A percentile compares a stretch with the other conserved stretches of the same genome.
Conservation (phyloP, 2,888 invertebrate genomes). For the Hypena proboscidalis region DNA sequence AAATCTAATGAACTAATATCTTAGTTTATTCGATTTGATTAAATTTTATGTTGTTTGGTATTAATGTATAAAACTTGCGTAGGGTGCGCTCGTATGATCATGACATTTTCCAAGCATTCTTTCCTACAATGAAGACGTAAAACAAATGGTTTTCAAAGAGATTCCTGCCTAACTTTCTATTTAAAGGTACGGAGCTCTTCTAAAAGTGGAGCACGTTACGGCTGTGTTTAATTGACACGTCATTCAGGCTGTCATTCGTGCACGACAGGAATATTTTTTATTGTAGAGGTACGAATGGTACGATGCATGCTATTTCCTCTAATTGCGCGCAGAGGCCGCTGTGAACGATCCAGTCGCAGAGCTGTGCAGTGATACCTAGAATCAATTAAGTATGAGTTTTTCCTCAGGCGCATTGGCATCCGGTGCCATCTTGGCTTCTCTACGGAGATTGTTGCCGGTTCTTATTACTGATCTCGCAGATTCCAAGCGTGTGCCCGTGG, state of each 20-base stretch:
- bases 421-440: constrained; percentile 59
- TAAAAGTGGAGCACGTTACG: constrained; percentile 5
- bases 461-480: constrained; percentile 41
- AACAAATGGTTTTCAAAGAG: too few species aligned
- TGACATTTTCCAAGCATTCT: too few species aligned
- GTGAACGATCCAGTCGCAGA: constrained; percentile 14
- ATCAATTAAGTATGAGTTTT: constrained; percentile 73
- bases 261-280: constrained; percentile 23
- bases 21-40: too few species aligned
- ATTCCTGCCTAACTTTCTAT: too few species aligned
- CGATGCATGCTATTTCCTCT: constrained; percentile 51
- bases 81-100: too few species aligned
- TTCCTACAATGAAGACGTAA: too few species aligned
- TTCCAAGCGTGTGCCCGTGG: constrained; percentile 33
- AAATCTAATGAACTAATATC: too few species aligned
- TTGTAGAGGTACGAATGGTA: constrained; percentile 22
- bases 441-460: constrained; percentile 41
- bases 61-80: too few species aligned
- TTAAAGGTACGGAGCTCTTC: too few species aligned
- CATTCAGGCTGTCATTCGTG: constrained; percentile 34
- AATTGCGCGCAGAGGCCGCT: constrained; percentile 38
- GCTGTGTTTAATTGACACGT: constrained; percentile 34
- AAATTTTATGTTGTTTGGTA: too few species aligned
- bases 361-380: constrained; percentile 56
- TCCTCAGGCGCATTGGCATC: constrained; percentile 60